A percentile compares a stretch with the other conserved stretches of the same genome.
Evolutionary conservation across 2,113 vertebrate genomes (phyloP).

Genomic region (Axis porcinus): DNA sequence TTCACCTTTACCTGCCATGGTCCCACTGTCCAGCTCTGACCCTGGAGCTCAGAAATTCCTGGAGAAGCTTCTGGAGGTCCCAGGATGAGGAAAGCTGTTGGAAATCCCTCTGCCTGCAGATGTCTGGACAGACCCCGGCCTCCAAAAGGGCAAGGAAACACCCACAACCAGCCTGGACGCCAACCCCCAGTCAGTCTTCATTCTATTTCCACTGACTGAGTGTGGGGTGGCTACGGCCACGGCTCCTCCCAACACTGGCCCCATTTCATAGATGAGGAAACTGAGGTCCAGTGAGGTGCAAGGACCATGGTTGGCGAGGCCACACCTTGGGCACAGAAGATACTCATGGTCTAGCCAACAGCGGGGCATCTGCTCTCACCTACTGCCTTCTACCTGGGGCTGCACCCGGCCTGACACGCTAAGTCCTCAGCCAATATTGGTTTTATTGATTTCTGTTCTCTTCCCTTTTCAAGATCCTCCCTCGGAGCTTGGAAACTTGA

Average conservation of each 20-base stretch:
- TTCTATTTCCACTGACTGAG: background rate
- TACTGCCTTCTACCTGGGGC: background rate
- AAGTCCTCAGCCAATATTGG: background rate
- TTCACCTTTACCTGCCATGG: background rate
- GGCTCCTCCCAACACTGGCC: background rate
- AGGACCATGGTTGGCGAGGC: background rate
- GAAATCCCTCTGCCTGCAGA: background rate
- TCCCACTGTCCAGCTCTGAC: background rate
- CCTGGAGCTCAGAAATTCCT: background rate
- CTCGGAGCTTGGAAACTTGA: slow-evolving; percentile 19
- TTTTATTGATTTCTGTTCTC: slow-evolving; percentile 39
- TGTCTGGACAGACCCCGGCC: background rate
- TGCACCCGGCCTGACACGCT: background rate
- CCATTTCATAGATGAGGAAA: background rate
- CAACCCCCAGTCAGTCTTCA: background rate
- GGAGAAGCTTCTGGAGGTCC: background rate
- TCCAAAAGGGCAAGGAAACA: background rate
- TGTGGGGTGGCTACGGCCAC: background rate
- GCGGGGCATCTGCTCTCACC: background rate
- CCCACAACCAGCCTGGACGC: background rate
- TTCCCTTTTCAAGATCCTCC: slow-evolving; percentile 10
- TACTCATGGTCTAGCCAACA: background rate
- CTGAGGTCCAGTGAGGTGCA: background rate
- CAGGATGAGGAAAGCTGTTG: background rate
- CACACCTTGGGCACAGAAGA: background rate